phyloP scores from a whole-genome alignment of 2,888 invertebrate species.

The Creontiades dilutus region DNA sequence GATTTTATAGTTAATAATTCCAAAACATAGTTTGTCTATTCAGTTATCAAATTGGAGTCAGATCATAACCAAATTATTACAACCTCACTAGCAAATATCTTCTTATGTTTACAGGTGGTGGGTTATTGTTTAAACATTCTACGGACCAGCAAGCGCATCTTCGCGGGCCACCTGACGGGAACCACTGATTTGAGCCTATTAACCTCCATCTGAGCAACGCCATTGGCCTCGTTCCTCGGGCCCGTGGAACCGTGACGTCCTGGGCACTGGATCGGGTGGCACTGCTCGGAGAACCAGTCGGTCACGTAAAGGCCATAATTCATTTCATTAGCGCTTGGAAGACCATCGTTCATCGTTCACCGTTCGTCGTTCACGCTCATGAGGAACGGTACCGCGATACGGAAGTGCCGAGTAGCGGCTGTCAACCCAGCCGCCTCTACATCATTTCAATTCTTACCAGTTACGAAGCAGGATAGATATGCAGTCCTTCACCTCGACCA shows the following conservation, averaged over 20 bases:
- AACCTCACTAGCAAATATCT: too few species aligned
- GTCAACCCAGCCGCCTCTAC: background rate
- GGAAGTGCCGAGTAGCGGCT: conserved; percentile 33
- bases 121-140: too few species aligned
- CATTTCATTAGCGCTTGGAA: conserved; percentile 51
- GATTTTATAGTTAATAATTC: too few species aligned
- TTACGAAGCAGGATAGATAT: too few species aligned
- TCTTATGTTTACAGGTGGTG: too few species aligned
- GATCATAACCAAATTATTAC: too few species aligned
- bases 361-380: conserved; percentile 7
- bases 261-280: background rate
- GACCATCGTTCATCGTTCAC: conserved; percentile 40
- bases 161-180: too few species aligned
- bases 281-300: background rate
- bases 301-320: conserved; percentile 56
- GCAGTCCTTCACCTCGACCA: too few species aligned
- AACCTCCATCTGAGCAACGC: background rate
- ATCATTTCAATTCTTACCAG: background rate
- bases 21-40: too few species aligned
- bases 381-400: conserved; percentile 8
- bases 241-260: conserved; percentile 23
- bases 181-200: background rate
- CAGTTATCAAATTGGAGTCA: too few species aligned
- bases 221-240: background rate
- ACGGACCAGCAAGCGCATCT: too few species aligned